phyloP scores from a whole-genome alignment of 1,140 invertebrate species.

The Nymphalis io region DNA sequence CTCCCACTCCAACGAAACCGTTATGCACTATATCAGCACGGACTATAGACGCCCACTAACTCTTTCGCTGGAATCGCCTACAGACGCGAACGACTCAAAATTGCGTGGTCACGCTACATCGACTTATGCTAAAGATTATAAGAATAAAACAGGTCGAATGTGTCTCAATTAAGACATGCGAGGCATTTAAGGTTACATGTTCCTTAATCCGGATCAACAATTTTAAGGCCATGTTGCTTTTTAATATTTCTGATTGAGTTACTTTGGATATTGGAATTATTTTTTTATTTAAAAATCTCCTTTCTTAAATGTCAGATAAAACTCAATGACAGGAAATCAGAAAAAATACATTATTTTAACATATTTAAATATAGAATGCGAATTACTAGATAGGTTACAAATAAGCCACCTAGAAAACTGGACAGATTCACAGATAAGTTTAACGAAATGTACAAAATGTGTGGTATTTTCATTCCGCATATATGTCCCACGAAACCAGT shows the following conservation, averaged over 20 bases:
- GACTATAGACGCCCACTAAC: constrained; percentile 44
- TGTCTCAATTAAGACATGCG: constrained; percentile 39
- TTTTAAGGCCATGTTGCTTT: not conserved
- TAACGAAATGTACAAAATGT: constrained; percentile 26
- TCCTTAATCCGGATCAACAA: constrained; percentile 30
- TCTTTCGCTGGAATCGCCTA: constrained; percentile 53
- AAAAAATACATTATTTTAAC: too few relatives aligned
- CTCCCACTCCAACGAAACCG: constrained; percentile 42
- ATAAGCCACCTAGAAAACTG: constrained; percentile 1
- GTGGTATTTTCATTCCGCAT: constrained; percentile 12
- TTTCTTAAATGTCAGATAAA: too few relatives aligned
- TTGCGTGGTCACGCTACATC: constrained; percentile 44
- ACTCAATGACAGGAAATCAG: too few relatives aligned
- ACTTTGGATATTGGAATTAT: too few relatives aligned
- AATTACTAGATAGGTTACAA: not conserved
- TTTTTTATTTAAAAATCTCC: too few relatives aligned
- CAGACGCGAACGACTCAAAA: constrained; percentile 43
- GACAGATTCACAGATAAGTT: constrained; percentile 14
- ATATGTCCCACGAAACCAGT: constrained; percentile 13
- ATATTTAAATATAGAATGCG: not conserved
- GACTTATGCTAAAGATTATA: constrained; percentile 35
- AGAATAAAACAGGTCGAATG: constrained; percentile 28
- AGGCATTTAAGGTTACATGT: constrained; percentile 19
- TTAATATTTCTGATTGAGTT: not conserved
- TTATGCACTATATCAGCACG: constrained; percentile 46